These are phyloP conservation scores for Troilus luridus DNA, from an alignment of 2,888 invertebrate genomes.

Conservation along the genomic window DNA sequence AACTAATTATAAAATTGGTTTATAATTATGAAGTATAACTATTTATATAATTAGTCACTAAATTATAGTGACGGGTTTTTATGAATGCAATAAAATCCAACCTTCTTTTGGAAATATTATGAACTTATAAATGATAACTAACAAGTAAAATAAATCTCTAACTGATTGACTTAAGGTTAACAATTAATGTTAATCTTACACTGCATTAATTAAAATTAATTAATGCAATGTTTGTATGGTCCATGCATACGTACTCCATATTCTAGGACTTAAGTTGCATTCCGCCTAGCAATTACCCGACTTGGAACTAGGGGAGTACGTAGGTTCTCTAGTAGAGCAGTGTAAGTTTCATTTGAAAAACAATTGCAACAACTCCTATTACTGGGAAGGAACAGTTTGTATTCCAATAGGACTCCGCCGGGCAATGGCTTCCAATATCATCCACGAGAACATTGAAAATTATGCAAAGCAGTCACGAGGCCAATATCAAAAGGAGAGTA, in stretches of 20 bases:
- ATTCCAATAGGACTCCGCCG: neutral
- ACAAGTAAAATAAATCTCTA: neutral
- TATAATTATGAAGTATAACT: no score
- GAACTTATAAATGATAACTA: neutral
- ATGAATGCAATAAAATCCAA: no score
- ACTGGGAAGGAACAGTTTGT: constrained; percentile 1
- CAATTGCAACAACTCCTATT: neutral
- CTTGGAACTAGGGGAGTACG: neutral
- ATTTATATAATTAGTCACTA: no score
- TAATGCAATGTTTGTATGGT: no score
- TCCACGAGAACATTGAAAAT: constrained; percentile 5
- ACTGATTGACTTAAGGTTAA: neutral
- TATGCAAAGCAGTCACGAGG: neutral
- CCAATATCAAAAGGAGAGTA: neutral
- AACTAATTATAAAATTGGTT: no score
- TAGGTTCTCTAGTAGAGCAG: neutral
- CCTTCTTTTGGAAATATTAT: no score
- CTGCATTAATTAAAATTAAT: no score
- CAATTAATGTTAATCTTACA: neutral
- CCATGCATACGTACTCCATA: no score
- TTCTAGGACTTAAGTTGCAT: neutral
- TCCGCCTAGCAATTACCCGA: neutral
- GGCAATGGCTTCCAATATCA: neutral
- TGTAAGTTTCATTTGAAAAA: constrained; percentile 4
- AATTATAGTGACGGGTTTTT: no score